Conservation (phyloP, 1,140 invertebrate genomes). For the Drosophila asahinai region DNA sequence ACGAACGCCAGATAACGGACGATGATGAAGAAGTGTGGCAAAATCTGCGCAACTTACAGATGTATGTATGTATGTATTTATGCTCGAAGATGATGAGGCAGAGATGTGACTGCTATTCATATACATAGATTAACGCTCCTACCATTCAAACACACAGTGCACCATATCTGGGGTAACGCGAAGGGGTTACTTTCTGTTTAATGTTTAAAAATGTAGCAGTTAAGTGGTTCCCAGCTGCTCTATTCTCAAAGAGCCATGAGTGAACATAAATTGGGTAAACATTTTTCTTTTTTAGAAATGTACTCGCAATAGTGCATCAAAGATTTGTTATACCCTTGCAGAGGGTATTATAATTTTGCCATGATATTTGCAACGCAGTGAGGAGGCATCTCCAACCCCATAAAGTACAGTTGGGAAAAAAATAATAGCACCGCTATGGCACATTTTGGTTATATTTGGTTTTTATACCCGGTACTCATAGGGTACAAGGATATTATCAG, state of each 20-base stretch:
- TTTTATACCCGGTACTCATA: too few relatives aligned
- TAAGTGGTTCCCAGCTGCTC: background rate
- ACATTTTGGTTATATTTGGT: too few relatives aligned
- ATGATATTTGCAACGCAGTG: too few relatives aligned
- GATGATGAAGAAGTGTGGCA: constrained; percentile 59
- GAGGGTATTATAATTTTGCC: too few relatives aligned
- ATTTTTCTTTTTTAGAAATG: too few relatives aligned
- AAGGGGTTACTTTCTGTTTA: constrained; percentile 54
- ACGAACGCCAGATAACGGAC: constrained; percentile 47
- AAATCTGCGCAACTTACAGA: constrained; percentile 32
- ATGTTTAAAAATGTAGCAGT: constrained; percentile 1
- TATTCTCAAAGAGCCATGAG: too few relatives aligned
- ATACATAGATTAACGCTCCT: constrained; percentile 4
- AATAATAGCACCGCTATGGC: too few relatives aligned
- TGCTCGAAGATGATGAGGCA: constrained; percentile 5
- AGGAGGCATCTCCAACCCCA: too few relatives aligned
- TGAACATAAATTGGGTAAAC: background rate
- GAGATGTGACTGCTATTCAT: background rate
- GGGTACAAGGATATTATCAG: too few relatives aligned
- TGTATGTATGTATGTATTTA: background rate
- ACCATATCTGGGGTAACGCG: background rate
- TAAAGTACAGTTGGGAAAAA: too few relatives aligned
- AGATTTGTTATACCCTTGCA: too few relatives aligned
- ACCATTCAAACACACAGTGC: background rate
- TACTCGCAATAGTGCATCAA: too few relatives aligned